Conservation (phyloP, 2,888 invertebrate species). For the Phanerotoma sp. region DNA sequence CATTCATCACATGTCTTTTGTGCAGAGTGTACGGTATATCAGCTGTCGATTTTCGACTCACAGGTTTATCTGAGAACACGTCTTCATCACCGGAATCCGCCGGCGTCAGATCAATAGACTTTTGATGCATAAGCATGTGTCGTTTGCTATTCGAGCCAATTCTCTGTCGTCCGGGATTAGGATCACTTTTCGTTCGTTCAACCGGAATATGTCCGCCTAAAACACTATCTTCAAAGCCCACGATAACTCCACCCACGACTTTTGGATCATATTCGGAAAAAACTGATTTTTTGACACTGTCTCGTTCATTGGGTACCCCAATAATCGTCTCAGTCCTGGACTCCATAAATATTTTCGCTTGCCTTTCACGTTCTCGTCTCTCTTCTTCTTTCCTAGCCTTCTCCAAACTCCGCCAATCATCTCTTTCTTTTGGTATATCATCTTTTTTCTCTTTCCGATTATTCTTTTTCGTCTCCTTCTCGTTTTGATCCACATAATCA, state of each 20-base stretch:
- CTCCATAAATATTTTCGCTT: constrained; percentile 43
- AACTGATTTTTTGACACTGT: constrained; percentile 54
- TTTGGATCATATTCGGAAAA: constrained; percentile 72
- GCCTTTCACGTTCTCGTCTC: constrained; percentile 47
- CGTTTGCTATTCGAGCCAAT: constrained; percentile 74
- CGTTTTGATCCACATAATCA: constrained; percentile 23
- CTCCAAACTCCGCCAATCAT: constrained; percentile 54
- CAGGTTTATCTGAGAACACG: constrained; percentile 64
- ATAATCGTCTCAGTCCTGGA: constrained; percentile 46
- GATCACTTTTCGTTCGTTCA: constrained; percentile 85
- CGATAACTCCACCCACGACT: constrained; percentile 53
- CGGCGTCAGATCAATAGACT: constrained; percentile 81
- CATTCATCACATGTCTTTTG: constrained; percentile 83
- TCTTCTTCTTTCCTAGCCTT: constrained; percentile 51
- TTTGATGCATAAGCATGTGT: constrained; percentile 80
- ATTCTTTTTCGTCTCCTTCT: constrained; percentile 38
- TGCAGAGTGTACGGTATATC: constrained; percentile 85
- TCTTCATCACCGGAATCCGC: constrained; percentile 85
- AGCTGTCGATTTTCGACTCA: constrained; percentile 56
- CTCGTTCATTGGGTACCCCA: constrained; percentile 43
- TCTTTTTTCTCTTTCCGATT: constrained; percentile 37
- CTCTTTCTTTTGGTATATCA: constrained; percentile 49
- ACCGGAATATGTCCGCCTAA: constrained; percentile 65
- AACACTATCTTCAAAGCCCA: constrained; percentile 49
- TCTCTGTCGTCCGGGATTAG: constrained; percentile 74